These are phyloP conservation scores for Phataginus tetradactyla DNA, from an alignment of 2,797 vertebrate species.

Conservation along the genomic window DNA sequence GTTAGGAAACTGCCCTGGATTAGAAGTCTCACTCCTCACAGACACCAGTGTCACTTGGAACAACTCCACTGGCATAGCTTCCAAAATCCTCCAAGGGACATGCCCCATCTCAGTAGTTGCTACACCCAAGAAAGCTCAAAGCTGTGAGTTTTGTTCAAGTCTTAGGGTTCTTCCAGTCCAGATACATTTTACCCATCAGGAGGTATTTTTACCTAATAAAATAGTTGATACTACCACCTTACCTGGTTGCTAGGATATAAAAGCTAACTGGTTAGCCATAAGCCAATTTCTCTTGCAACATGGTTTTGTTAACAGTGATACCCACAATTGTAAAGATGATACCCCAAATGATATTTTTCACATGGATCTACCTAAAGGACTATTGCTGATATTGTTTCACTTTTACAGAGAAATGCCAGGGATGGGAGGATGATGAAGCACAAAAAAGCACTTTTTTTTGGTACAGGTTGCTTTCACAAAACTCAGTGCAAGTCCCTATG, in stretches of 20 bases:
- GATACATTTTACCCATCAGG: neutral
- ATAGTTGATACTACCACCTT: neutral
- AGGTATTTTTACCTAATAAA: neutral
- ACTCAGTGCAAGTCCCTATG: neutral
- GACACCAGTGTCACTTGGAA: neutral
- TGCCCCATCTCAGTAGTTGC: neutral
- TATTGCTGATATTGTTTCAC: neutral
- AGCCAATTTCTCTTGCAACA: slow-evolving; percentile 7
- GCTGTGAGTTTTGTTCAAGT: neutral
- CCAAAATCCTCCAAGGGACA: neutral
- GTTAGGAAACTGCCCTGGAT: neutral
- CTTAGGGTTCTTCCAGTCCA: neutral
- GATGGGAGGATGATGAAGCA: neutral
- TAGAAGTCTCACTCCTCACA: neutral
- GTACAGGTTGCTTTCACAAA: neutral
- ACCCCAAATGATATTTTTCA: neutral
- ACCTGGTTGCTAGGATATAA: neutral
- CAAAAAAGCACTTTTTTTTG: neutral
- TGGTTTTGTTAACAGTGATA: neutral
- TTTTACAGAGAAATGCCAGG: slow-evolving; percentile 38
- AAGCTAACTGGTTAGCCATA: neutral
- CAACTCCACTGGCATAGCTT: neutral
- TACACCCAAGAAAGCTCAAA: neutral
- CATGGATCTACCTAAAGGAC: neutral
- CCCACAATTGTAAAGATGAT: neutral